phyloP scores from a whole-genome alignment of 2,797 vertebrate species.

The Mormyrus hasselquistii region DNA sequence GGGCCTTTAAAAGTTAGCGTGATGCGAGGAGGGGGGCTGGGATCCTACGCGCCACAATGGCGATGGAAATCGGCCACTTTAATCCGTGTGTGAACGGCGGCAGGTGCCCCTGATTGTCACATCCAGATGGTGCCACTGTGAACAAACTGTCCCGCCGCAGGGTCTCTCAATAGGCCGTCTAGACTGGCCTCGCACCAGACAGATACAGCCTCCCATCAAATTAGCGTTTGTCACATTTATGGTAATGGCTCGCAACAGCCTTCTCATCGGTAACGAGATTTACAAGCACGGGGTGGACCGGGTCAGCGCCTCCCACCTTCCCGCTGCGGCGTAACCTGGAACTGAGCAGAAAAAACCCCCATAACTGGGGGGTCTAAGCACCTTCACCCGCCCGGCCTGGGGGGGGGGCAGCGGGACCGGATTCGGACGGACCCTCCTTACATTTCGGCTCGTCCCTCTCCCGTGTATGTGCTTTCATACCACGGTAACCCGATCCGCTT shows the following conservation, averaged over 20 bases:
- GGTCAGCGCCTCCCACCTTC: not conserved
- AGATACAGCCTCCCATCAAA: slow-evolving; percentile 99
- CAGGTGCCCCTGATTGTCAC: slow-evolving; percentile 77
- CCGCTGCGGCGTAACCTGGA: not conserved
- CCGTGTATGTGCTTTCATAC: slow-evolving; percentile 75
- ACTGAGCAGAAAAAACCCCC: not conserved
- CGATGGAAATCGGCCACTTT: slow-evolving; percentile 71
- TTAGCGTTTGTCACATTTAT: slow-evolving; percentile 99
- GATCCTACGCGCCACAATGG: slow-evolving; percentile 62
- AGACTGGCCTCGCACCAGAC: slow-evolving; percentile 98
- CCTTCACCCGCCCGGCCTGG: slow-evolving; percentile 49
- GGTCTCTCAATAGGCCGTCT: slow-evolving; percentile 98
- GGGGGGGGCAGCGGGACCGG: not conserved
- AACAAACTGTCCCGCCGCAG: slow-evolving; percentile 87
- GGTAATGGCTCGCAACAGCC: slow-evolving; percentile 96
- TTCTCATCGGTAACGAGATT: slow-evolving; percentile 99
- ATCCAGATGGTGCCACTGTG: slow-evolving; percentile 90
- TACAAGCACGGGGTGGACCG: slow-evolving; percentile 54
- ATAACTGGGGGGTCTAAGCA: not conserved
- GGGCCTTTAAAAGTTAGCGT: not conserved
- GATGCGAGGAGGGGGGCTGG: not conserved
- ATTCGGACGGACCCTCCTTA: too few relatives aligned
- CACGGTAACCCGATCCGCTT: slow-evolving; percentile 77
- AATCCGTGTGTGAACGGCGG: slow-evolving; percentile 40
- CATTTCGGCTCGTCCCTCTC: slow-evolving; percentile 27